Percentiles rank a stretch among this genome's conserved stretches.
phyloP scores from a whole-genome alignment of 1,140 invertebrate species.

The Drosophila littoralis region DNA sequence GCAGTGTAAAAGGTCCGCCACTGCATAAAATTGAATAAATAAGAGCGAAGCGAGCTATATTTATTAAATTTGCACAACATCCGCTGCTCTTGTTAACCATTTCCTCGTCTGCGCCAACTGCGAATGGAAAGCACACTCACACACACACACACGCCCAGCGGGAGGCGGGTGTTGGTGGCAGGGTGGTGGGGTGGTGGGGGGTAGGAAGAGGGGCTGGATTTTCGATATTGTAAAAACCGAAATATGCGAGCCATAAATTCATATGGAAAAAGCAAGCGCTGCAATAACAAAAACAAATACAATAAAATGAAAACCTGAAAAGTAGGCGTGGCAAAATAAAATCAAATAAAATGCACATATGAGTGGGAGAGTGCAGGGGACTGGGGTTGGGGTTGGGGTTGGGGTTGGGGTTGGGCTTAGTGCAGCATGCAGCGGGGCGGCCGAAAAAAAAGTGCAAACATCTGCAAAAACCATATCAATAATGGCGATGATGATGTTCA shows the following conservation, averaged over 20 bases:
- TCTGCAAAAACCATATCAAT: conserved; percentile 73
- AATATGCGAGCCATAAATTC: conserved; percentile 76
- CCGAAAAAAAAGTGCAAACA: conserved; percentile 51
- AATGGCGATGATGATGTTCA: conserved; percentile 65
- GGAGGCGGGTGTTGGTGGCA: conserved; percentile 7
- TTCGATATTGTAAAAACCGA: conserved; percentile 54
- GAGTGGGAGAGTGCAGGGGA: not conserved
- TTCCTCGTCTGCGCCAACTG: conserved; percentile 60
- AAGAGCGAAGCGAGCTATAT: conserved; percentile 64
- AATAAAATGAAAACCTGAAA: conserved; percentile 23
- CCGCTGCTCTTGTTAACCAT: conserved; percentile 77
- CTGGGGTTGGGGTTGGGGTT: not conserved
- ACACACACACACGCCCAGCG: not conserved
- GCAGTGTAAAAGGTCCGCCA: conserved; percentile 24
- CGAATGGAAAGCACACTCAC: conserved; percentile 34
- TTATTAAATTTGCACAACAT: conserved; percentile 82
- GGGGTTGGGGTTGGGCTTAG: too few species aligned
- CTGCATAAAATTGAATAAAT: conserved; percentile 63
- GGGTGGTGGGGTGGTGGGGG: too few species aligned
- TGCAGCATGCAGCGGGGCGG: conserved; percentile 2
- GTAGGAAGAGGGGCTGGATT: too few species aligned
- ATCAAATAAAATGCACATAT: conserved; percentile 62
- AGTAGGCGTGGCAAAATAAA: conserved; percentile 75
- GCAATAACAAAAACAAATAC: conserved; percentile 42
- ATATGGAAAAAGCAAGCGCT: conserved; percentile 61